Percentiles rank a stretch among this genome's conserved stretches.
These are phyloP conservation scores for Bubalus kerabau DNA, from an alignment of 2,113 vertebrate species.

Conservation along the genomic window DNA sequence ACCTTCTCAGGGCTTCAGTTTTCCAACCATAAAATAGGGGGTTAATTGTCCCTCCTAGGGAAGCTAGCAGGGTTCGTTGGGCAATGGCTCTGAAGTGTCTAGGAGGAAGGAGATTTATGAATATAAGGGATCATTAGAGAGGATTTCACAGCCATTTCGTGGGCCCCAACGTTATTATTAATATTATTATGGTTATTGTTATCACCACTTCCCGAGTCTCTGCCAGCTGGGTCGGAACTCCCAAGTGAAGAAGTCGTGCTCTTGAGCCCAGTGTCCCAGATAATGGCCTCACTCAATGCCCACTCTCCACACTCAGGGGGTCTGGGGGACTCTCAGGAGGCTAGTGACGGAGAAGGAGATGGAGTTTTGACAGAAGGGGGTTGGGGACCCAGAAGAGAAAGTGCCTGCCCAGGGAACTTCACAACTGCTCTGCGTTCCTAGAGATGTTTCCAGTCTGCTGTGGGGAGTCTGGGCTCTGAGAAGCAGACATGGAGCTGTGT, in stretches of 20 bases:
- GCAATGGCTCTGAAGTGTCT: conserved; percentile 58
- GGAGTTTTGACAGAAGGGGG: background rate
- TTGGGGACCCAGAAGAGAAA: background rate
- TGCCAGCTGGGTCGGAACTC: conserved; percentile 1
- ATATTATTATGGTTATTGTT: conserved; percentile 50
- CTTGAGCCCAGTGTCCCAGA: background rate
- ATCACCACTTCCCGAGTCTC: conserved; percentile 52
- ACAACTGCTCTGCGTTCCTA: background rate
- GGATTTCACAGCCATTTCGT: conserved; percentile 45
- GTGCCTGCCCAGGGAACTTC: background rate
- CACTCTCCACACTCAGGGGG: background rate
- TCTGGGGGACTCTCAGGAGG: background rate
- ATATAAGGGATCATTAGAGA: conserved; percentile 64
- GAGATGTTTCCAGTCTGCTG: background rate
- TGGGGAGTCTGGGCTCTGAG: background rate
- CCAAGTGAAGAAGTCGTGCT: background rate
- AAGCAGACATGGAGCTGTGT: background rate
- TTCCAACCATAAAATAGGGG: conserved; percentile 56
- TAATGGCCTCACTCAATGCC: background rate
- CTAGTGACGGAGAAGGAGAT: background rate
- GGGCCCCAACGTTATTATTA: conserved; percentile 54
- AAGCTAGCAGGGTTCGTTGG: conserved; percentile 52
- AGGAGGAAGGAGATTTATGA: conserved; percentile 55
- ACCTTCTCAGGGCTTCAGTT: conserved; percentile 29
- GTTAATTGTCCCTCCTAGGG: conserved; percentile 63